These are phyloP conservation scores for Stomorhina lunata DNA, from an alignment of 2,888 invertebrate species.

Conservation along the genomic window DNA sequence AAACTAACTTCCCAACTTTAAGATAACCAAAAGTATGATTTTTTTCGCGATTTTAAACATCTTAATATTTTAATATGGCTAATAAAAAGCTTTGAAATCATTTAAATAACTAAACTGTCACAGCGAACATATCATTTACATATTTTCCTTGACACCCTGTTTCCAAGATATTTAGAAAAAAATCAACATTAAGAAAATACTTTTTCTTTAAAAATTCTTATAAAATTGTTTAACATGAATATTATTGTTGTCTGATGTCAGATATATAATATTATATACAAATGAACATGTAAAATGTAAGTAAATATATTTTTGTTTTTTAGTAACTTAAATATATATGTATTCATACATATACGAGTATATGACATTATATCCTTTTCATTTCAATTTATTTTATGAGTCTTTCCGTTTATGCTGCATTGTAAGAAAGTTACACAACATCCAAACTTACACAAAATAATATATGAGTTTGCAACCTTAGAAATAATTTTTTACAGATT, in stretches of 20 bases:
- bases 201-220: constrained; percentile 30
- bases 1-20: too few relatives aligned
- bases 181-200: constrained; percentile 26
- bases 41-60: too few relatives aligned
- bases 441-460: constrained; percentile 1
- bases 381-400: constrained; percentile 63
- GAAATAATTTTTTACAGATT: constrained; percentile 54
- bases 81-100: too few relatives aligned
- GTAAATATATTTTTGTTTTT: neutral
- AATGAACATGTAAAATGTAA: neutral
- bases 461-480: constrained; percentile 41
- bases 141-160: constrained; percentile 2
- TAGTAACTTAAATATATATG: neutral
- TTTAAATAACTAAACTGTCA: neutral
- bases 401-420: constrained; percentile 58
- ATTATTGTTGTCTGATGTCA: constrained; percentile 44
- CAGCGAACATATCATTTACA: neutral
- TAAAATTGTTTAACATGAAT: constrained; percentile 46
- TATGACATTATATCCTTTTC: constrained; percentile 58
- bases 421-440: constrained; percentile 17
- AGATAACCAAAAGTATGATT: too few relatives aligned
- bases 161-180: neutral
- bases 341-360: neutral
- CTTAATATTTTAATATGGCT: too few relatives aligned
- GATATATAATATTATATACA: neutral